Evolutionary conservation across 2,113 vertebrate species (phyloP).

Genomic region (Salvelinus namaycush): DNA sequence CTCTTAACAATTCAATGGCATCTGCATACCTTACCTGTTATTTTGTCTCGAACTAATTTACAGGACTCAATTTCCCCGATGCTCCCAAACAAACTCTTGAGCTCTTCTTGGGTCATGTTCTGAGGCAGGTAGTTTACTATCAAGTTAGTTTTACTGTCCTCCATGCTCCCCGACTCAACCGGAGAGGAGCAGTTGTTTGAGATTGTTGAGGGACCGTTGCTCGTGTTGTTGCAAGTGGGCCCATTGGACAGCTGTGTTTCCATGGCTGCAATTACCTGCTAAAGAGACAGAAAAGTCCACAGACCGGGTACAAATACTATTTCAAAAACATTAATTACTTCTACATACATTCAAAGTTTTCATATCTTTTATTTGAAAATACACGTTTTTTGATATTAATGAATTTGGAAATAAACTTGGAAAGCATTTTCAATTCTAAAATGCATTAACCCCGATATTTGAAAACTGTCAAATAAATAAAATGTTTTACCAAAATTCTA

Average conservation of each 20-base stretch:
- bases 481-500: too few species aligned
- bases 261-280: slow-evolving; percentile 99
- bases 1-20: neutral
- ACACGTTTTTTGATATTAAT: too few species aligned
- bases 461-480: too few species aligned
- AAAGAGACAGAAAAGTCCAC: slow-evolving; percentile 57
- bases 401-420: too few species aligned
- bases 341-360: too few species aligned
- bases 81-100: slow-evolving; percentile 96
- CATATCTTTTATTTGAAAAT: too few species aligned
- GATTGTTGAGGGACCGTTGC: slow-evolving; percentile 87
- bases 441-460: too few species aligned
- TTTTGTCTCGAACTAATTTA: slow-evolving; percentile 98
- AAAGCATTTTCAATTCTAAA: too few species aligned
- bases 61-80: slow-evolving; percentile 98
- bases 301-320: too few species aligned
- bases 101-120: slow-evolving; percentile 97
- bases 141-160: slow-evolving; percentile 99
- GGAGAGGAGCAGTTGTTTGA: slow-evolving; percentile 94
- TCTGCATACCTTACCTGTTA: slow-evolving; percentile 85
- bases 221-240: slow-evolving; percentile 93
- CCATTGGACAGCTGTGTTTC: slow-evolving; percentile 99
- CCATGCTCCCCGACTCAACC: slow-evolving; percentile 89
- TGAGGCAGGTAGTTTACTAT: slow-evolving; percentile 99
- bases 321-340: too few species aligned